A percentile compares a stretch with the other conserved stretches of the same genome.
Evolutionary conservation across 2,888 invertebrate species (phyloP).

Genomic region (Platycheirus rosarum): DNA sequence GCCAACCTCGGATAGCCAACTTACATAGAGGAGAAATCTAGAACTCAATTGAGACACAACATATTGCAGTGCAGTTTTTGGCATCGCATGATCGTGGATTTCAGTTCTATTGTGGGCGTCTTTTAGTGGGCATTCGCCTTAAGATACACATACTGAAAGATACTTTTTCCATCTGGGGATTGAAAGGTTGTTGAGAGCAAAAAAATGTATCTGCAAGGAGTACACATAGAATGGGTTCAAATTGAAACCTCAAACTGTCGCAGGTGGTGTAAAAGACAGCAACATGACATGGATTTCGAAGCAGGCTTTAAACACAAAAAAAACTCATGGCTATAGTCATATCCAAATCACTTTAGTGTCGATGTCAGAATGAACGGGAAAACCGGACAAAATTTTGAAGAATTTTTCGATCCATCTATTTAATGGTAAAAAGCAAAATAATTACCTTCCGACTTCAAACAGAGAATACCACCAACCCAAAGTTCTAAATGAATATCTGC

Average conservation of each 20-base stretch:
- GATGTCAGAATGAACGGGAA: conserved; percentile 14
- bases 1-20: conserved; percentile 1
- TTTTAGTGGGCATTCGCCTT: conserved; percentile 41
- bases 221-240: conserved; percentile 38
- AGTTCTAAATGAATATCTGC: conserved; percentile 6
- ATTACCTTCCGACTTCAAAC: neutral
- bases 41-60: conserved; percentile 63
- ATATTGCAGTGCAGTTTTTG: conserved; percentile 15
- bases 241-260: conserved; percentile 70
- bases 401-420: conserved; percentile 21
- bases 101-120: conserved; percentile 54
- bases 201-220: conserved; percentile 18
- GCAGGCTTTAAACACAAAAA: conserved; percentile 39
- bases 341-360: conserved; percentile 11
- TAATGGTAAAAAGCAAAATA: neutral
- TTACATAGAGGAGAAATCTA: conserved; percentile 14
- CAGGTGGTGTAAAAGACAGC: conserved; percentile 55
- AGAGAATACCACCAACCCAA: neutral
- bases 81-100: conserved; percentile 40
- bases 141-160: conserved; percentile 23
- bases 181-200: conserved; percentile 40
- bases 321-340: conserved; percentile 31
- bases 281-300: neutral
- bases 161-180: conserved; percentile 48
- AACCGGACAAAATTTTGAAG: conserved; percentile 29